Percentiles rank a stretch among this genome's conserved stretches.
Conservation (phyloP, 2,113 vertebrate genomes). For the Cardinalis cardinalis region DNA sequence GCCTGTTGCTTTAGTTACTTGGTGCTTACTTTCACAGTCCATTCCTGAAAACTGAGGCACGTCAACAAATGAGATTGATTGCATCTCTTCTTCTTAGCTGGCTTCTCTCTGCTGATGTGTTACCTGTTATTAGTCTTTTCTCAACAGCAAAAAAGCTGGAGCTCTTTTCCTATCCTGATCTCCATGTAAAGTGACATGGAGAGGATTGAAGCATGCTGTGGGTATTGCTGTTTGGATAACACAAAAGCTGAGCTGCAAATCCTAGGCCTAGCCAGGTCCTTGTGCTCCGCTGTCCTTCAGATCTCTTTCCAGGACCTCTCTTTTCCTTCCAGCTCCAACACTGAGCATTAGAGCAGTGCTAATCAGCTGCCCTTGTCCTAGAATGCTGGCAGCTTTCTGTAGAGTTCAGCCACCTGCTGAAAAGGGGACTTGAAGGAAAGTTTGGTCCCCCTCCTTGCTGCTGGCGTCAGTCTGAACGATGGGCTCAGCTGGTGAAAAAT, state of each 20-base stretch:
- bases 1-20: neutral
- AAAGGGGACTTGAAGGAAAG: neutral
- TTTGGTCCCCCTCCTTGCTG: neutral
- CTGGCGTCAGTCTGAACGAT: rapidly evolving
- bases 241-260: neutral
- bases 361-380: neutral
- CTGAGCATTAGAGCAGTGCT: neutral
- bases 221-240: neutral
- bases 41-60: neutral
- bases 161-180: neutral
- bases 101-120: neutral
- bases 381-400: neutral
- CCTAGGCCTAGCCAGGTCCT: neutral
- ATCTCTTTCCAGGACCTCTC: neutral
- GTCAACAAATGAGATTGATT: neutral
- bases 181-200: neutral
- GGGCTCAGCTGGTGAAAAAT: neutral
- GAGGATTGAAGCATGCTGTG: neutral
- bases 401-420: neutral
- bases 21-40: neutral
- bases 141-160: neutral
- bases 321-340: neutral
- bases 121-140: neutral
- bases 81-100: neutral
- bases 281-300: neutral